Conservation (phyloP, 2,113 vertebrate species). For the Gambusia holbrooki region DNA sequence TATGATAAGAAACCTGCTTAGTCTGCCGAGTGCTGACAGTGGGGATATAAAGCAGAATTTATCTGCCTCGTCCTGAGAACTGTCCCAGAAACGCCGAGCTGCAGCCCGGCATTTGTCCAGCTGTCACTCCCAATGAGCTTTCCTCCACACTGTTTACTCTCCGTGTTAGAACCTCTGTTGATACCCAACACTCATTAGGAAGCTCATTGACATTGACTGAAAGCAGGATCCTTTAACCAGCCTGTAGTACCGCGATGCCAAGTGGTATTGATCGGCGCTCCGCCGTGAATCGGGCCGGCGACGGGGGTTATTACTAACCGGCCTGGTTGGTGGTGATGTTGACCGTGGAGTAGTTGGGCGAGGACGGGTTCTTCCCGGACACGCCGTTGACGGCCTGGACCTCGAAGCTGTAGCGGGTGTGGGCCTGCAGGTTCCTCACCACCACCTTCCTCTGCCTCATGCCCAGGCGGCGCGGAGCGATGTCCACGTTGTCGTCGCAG, state of each 20-base stretch:
- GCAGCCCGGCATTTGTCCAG: conserved; percentile 20
- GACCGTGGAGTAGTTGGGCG: conserved; percentile 90
- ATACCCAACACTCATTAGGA: conserved; percentile 52
- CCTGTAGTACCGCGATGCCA: conserved; percentile 46
- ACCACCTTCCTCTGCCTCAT: conserved; percentile 89
- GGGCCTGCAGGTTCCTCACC: conserved; percentile 94
- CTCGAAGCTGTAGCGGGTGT: conserved; percentile 98
- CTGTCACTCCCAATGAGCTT: conserved; percentile 37
- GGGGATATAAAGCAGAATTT: conserved; percentile 22
- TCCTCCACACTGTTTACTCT: conserved; percentile 29
- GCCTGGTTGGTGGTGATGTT: conserved; percentile 99
- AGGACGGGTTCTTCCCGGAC: conserved; percentile 87
- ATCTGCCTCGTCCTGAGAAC: conserved; percentile 13
- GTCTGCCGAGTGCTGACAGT: conserved; percentile 48
- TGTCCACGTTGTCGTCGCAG: conserved; percentile 97
- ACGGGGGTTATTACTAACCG: conserved; percentile 81
- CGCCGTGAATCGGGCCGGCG: conserved; percentile 46
- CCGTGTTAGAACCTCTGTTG: conserved; percentile 25
- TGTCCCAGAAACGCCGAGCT: conserved; percentile 24
- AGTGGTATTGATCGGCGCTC: conserved; percentile 67
- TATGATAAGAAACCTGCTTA: conserved; percentile 37
- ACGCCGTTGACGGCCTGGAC: conserved; percentile 96
- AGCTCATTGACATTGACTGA: conserved; percentile 56
- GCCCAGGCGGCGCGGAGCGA: conserved; percentile 92
- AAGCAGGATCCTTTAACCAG: conserved; percentile 36